These are phyloP conservation scores for Sphaerophoria taeniata DNA, from an alignment of 2,888 invertebrate genomes.

Conservation along the genomic window DNA sequence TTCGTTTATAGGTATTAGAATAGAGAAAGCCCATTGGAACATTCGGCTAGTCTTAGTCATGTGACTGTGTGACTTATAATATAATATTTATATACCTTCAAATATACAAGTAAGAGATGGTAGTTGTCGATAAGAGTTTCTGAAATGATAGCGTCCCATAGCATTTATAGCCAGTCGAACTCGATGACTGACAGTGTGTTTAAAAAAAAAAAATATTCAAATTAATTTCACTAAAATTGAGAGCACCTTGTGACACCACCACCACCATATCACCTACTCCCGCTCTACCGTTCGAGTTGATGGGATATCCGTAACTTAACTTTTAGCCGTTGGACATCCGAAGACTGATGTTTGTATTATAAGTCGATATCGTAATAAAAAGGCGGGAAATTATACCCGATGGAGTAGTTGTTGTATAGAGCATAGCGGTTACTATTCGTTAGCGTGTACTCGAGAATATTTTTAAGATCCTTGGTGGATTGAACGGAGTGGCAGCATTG, in stretches of 20 bases:
- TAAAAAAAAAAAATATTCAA: slow-evolving; percentile 66
- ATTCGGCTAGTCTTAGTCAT: slow-evolving; percentile 71
- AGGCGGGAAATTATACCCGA: slow-evolving; percentile 66
- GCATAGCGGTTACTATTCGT: slow-evolving; percentile 8
- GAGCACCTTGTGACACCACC: slow-evolving; percentile 61
- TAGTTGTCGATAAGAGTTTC: slow-evolving; percentile 66
- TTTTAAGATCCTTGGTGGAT: slow-evolving; percentile 59
- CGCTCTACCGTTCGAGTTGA: neutral
- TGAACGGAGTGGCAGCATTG: slow-evolving; percentile 50
- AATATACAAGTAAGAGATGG: slow-evolving; percentile 61
- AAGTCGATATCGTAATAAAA: slow-evolving; percentile 67
- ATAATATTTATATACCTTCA: neutral
- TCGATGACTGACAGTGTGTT: slow-evolving; percentile 44
- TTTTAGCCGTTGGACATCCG: slow-evolving; percentile 51
- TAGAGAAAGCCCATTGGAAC: slow-evolving; percentile 64
- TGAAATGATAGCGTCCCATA: slow-evolving; percentile 57
- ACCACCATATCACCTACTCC: neutral
- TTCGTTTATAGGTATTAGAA: slow-evolving; percentile 67
- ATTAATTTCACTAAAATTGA: slow-evolving; percentile 66
- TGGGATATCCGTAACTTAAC: slow-evolving; percentile 21
- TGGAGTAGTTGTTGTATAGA: slow-evolving; percentile 20
- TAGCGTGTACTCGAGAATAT: slow-evolving; percentile 15
- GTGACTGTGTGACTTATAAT: neutral
- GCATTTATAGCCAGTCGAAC: slow-evolving; percentile 34
- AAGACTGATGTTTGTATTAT: slow-evolving; percentile 64